These are phyloP conservation scores for Agriotes lineatus DNA, from an alignment of 2,888 invertebrate genomes.

Conservation along the genomic window DNA sequence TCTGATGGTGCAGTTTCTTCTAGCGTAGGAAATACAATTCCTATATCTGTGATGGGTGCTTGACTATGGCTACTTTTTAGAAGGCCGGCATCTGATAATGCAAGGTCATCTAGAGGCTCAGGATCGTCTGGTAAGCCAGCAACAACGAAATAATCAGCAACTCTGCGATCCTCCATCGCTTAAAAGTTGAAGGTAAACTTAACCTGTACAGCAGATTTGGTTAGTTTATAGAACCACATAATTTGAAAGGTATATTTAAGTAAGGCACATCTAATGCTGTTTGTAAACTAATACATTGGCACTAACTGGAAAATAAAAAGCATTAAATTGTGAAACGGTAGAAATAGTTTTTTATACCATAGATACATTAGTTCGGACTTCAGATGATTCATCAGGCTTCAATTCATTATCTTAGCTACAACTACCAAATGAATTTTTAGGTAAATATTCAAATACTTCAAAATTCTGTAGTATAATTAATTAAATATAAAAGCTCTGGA, in stretches of 20 bases:
- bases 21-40: slow-evolving; percentile 89
- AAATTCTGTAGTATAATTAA: neutral
- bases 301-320: slow-evolving; percentile 20
- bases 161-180: slow-evolving; percentile 85
- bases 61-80: slow-evolving; percentile 85
- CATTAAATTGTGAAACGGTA: neutral
- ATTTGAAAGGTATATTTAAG: slow-evolving; percentile 25
- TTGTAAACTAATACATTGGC: slow-evolving; percentile 35
- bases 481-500: neutral
- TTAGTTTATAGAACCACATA: slow-evolving; percentile 19
- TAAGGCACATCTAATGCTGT: slow-evolving; percentile 42
- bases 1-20: slow-evolving; percentile 89
- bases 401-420: neutral
- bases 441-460: neutral
- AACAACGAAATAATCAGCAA: slow-evolving; percentile 98
- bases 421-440: neutral
- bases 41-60: slow-evolving; percentile 96
- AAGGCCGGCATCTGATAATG: slow-evolving; percentile 81
- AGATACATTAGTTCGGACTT: slow-evolving; percentile 11
- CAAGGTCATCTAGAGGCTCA: slow-evolving; percentile 79
- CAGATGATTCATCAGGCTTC: slow-evolving; percentile 31
- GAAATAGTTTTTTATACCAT: slow-evolving; percentile 20
- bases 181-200: slow-evolving; percentile 21
- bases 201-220: slow-evolving; percentile 23
- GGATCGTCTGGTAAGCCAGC: slow-evolving; percentile 92